Evolutionary conservation across 2,888 invertebrate species (phyloP).

Genomic region (Siphonodentalium dalli): DNA sequence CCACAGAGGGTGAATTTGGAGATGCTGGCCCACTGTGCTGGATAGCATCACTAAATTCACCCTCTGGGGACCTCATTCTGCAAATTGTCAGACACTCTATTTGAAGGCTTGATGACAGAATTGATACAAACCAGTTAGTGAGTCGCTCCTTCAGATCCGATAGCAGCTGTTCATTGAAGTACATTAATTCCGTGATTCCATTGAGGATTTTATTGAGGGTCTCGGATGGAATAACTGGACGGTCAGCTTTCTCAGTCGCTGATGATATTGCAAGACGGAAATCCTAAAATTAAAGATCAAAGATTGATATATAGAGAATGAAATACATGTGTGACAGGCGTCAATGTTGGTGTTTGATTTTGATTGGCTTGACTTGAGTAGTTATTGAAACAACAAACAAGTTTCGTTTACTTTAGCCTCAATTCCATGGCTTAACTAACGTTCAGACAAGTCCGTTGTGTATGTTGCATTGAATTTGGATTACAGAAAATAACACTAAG

Average conservation of each 20-base stretch:
- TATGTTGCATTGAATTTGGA: too few species aligned
- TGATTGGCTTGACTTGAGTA: background rate
- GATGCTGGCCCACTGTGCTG: too few species aligned
- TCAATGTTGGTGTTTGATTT: background rate
- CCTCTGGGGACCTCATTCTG: too few species aligned
- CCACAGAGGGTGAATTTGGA: too few species aligned
- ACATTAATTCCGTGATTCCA: constrained; percentile 69
- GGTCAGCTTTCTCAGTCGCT: constrained; percentile 50
- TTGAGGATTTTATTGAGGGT: constrained; percentile 68
- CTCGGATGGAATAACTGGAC: constrained; percentile 65
- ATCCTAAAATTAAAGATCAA: constrained; percentile 51
- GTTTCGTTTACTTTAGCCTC: too few species aligned
- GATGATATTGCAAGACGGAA: constrained; percentile 65
- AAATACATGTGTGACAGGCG: background rate
- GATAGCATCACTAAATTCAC: too few species aligned
- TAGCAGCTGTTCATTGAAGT: constrained; percentile 69
- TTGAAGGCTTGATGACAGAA: too few species aligned
- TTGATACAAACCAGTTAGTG: constrained; percentile 67
- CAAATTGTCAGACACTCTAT: too few species aligned
- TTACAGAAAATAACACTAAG: too few species aligned
- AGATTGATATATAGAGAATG: background rate
- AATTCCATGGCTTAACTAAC: too few species aligned
- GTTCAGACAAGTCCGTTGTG: too few species aligned
- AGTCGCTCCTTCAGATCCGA: constrained; percentile 68
- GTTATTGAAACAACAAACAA: background rate